These are phyloP conservation scores for Megaptera novaeangliae DNA, from an alignment of 2,113 vertebrate species.

Conservation along the genomic window DNA sequence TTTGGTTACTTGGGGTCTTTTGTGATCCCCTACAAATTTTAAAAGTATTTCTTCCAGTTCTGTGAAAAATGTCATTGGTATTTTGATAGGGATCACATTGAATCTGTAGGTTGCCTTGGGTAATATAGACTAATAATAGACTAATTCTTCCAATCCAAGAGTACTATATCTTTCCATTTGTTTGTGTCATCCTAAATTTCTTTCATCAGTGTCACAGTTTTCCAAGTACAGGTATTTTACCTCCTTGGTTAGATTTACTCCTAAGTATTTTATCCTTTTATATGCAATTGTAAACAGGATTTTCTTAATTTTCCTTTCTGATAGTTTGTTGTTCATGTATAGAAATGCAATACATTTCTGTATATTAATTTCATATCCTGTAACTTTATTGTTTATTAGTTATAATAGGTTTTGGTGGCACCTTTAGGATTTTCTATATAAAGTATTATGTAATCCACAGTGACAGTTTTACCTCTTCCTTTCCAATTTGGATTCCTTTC, in stretches of 20 bases:
- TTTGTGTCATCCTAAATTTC: neutral
- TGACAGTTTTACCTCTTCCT: neutral
- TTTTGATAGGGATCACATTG: neutral
- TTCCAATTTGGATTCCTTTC: neutral
- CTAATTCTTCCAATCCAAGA: neutral
- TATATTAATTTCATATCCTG: neutral
- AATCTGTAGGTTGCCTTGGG: neutral
- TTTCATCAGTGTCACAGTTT: neutral
- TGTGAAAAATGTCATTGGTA: neutral
- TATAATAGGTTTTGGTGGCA: neutral
- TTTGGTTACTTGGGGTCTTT: neutral
- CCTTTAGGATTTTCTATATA: neutral
- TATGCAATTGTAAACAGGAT: neutral
- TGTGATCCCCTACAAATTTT: neutral
- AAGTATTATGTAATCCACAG: neutral
- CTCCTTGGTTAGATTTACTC: neutral
- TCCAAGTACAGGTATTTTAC: neutral
- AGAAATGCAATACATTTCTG: neutral
- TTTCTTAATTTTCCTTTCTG: neutral
- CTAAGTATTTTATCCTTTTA: neutral
- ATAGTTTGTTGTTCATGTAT: neutral
- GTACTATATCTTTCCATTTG: neutral
- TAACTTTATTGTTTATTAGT: neutral
- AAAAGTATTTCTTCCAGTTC: neutral
- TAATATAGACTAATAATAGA: neutral